Base-by-base conservation (phyloP, 2,113 vertebrate species). In the Recurvirostra avosetta region DNA sequence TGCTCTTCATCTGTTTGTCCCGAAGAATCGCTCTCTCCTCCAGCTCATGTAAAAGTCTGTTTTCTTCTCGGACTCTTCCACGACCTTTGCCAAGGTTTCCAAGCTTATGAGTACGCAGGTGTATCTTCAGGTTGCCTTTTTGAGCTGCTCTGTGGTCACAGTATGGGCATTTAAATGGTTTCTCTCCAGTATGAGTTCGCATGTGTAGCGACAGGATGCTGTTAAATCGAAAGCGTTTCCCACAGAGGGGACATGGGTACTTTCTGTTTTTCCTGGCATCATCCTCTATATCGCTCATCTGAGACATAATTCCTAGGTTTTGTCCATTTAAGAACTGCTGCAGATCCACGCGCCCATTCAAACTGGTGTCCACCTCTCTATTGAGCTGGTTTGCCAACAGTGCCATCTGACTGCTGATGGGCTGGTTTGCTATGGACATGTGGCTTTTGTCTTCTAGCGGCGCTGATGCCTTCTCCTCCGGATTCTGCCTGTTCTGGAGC, bases 171-270 rank as follows among this genome's bases (percentile, higher is more conserved):
- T 99, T 99, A 97, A 99, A 99, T 4, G 99, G 99, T 97, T 99
- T 99, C 98, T 99, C 99, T 43, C 99, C 99, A 1, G 99, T 99
- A 97, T 99, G 99, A 30, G 99, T 99, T 93, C 99, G 98, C 99
- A 99, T 99, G 97, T 99, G 99, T 41, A 99, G 98, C 0, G 99
- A 99, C n/a, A 99, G 98, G 94, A 99, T 99, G 97, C 99, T 99
- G 98, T 99, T 99, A 88, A 99, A 99, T 47, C 99, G 99, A 90
- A 99, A 99, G 74, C 99, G 99, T 87, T 99, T 99, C 91, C 99
- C 99, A 26, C 99, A 99, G 23, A 99, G 97, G 4, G 99, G 99
- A 95, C 99, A 99, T 0, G 99, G 99, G 96, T 99, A 99, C 97
- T 99, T 99, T 20, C 99, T 98, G 96, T 99, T 99, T 96, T 99